phyloP scores from a whole-genome alignment of 2,888 invertebrate species.

The Xestoiulus laeticollis region DNA sequence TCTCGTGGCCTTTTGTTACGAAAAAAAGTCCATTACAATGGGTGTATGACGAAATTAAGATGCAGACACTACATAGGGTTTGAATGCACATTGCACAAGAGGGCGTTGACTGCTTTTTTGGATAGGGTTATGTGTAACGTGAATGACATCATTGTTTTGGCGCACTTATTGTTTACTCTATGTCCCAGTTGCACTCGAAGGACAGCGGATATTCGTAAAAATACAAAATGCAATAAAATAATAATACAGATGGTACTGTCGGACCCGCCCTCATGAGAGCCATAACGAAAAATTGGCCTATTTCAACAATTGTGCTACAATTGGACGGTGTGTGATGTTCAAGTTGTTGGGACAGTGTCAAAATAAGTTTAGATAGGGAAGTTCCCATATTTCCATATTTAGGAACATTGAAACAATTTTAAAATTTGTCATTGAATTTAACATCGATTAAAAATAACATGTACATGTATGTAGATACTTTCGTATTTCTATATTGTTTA shows the following conservation, averaged over 20 bases:
- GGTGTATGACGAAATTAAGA: neutral
- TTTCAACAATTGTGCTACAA: neutral
- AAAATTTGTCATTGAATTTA: too few relatives aligned
- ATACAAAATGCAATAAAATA: conserved; percentile 1
- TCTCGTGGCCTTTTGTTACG: neutral
- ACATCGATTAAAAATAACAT: too few relatives aligned
- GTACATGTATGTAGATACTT: too few relatives aligned
- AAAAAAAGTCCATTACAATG: neutral
- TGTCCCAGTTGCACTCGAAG: conserved; percentile 15
- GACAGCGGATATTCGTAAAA: conserved; percentile 2
- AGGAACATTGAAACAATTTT: too few relatives aligned
- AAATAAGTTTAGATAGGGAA: too few relatives aligned
- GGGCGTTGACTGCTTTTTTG: neutral
- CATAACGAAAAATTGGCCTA: neutral
- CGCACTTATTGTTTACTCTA: neutral
- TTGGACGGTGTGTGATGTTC: too few relatives aligned
- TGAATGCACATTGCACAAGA: neutral
- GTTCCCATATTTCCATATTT: too few relatives aligned
- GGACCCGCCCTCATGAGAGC: neutral
- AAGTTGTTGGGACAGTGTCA: too few relatives aligned
- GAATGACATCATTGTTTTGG: conserved; percentile 23
- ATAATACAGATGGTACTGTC: neutral
- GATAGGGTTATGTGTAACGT: neutral
- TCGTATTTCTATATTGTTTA: too few relatives aligned
- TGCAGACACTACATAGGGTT: neutral